These are phyloP conservation scores for Ciconia maguari DNA, from an alignment of 2,113 vertebrate genomes.

Conservation along the genomic window DNA sequence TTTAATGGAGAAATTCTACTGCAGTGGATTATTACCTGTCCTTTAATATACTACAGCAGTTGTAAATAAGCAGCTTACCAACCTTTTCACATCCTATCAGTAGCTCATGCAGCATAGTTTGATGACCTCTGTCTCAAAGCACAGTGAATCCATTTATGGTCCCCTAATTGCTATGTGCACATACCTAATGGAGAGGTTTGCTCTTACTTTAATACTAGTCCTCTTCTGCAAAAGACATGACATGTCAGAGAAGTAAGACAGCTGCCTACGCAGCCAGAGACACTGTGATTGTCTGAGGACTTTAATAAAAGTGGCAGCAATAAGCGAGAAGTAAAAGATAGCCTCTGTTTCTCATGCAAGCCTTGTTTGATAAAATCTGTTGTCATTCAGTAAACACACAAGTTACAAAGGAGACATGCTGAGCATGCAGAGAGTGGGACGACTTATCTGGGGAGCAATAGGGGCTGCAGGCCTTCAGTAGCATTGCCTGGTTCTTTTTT, in stretches of 20 bases:
- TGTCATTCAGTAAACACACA: background rate
- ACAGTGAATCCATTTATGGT: background rate
- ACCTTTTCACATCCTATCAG: background rate
- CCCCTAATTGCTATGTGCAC: background rate
- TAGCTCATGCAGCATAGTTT: background rate
- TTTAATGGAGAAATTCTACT: background rate
- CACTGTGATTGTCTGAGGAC: background rate
- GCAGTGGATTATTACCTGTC: background rate
- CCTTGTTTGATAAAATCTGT: background rate
- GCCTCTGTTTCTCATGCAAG: background rate
- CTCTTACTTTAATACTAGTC: background rate
- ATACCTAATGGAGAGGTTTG: background rate
- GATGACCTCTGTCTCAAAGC: background rate
- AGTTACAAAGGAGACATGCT: background rate
- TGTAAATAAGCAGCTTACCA: background rate
- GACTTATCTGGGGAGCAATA: background rate
- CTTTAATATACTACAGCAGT: background rate
- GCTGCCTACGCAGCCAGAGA: background rate
- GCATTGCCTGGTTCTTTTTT: background rate
- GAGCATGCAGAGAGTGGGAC: background rate
- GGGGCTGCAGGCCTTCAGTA: background rate
- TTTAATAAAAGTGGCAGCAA: slow-evolving; percentile 5
- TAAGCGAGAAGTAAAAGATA: slow-evolving; percentile 5
- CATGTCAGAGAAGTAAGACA: background rate
- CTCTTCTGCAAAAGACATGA: background rate